phyloP scores from a whole-genome alignment of 1,140 invertebrate genomes.

The Holotrichia oblita region DNA sequence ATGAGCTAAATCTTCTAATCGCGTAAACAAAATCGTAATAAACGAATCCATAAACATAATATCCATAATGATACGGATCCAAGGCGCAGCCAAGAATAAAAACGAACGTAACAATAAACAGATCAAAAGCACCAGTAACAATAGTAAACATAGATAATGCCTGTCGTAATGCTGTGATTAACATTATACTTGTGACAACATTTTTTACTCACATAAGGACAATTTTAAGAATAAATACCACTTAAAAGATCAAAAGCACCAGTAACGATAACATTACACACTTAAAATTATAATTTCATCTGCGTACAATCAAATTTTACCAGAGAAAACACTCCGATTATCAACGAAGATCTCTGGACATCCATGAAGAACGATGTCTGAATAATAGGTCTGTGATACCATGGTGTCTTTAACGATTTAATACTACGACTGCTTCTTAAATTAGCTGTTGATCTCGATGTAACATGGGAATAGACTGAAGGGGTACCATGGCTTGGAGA shows the following conservation, averaged over 20 bases:
- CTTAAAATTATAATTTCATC: constrained; percentile 40
- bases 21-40: too few species aligned
- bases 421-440: constrained; percentile 81
- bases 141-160: neutral
- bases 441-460: constrained; percentile 79
- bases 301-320: constrained; percentile 62
- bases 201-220: constrained; percentile 74
- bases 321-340: constrained; percentile 77
- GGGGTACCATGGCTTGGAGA: constrained; percentile 83
- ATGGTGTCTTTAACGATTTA: constrained; percentile 78
- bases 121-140: neutral
- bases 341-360: constrained; percentile 79
- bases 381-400: constrained; percentile 84
- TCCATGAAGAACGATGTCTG: constrained; percentile 80
- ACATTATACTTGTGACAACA: constrained; percentile 83
- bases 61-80: too few species aligned
- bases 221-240: constrained; percentile 67
- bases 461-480: constrained; percentile 86
- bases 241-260: constrained; percentile 85
- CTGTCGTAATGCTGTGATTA: constrained; percentile 79
- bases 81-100: constrained; percentile 58
- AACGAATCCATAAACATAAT: too few species aligned
- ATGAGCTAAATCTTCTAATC: too few species aligned
- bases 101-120: constrained; percentile 43
- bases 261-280: constrained; percentile 85